Evolutionary conservation across 2,888 invertebrate genomes (phyloP).

Genomic region (Ennomos quercinarius): DNA sequence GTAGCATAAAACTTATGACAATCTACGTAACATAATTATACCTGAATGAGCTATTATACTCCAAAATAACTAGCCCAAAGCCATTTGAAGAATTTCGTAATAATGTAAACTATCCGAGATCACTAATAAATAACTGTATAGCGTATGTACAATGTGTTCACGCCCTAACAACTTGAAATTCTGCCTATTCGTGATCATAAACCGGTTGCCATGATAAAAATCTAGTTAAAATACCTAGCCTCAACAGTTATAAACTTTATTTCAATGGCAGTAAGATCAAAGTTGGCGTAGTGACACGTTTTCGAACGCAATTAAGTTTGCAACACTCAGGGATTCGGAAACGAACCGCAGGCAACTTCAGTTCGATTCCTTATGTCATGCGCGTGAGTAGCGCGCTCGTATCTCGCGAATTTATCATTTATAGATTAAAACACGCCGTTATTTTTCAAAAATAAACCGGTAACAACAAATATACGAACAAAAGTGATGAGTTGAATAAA

Average conservation of each 20-base stretch:
- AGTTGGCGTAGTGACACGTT: neutral
- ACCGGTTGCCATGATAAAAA: constrained; percentile 13
- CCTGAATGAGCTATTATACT: neutral
- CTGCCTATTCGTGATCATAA: constrained; percentile 22
- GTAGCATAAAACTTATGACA: too few species aligned
- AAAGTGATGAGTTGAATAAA: constrained; percentile 14
- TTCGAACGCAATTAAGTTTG: constrained; percentile 12
- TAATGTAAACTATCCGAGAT: constrained; percentile 17
- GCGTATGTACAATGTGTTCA: constrained; percentile 9
- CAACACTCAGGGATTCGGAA: constrained; percentile 2
- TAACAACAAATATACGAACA: constrained; percentile 13
- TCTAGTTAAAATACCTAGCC: neutral
- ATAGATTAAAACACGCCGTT: constrained; percentile 40
- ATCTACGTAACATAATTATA: too few species aligned
- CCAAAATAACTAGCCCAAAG: neutral
- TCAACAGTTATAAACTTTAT: neutral
- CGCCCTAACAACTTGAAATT: constrained; percentile 22
- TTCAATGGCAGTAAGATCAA: neutral
- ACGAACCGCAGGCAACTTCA: constrained; percentile 44
- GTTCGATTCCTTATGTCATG: constrained; percentile 43
- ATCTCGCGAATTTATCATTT: constrained; percentile 20
- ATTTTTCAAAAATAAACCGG: constrained; percentile 30
- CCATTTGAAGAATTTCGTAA: constrained; percentile 9
- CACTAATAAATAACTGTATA: constrained; percentile 5
- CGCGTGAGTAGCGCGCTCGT: constrained; percentile 15